Evolutionary conservation across 2,888 invertebrate species (phyloP).

Genomic region (Drosophila rubida): DNA sequence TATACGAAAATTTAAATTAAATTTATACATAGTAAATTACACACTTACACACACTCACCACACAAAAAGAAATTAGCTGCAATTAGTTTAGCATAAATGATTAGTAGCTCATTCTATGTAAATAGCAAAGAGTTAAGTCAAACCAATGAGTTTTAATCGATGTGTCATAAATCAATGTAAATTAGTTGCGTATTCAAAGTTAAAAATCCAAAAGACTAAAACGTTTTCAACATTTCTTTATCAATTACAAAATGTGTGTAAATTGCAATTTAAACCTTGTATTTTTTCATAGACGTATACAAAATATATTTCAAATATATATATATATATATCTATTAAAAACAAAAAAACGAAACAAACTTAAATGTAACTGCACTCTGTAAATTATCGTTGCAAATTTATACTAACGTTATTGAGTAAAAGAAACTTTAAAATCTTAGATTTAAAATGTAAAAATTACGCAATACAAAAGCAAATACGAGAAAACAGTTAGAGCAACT

Average conservation of each 20-base stretch:
- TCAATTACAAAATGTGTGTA: conserved; percentile 48
- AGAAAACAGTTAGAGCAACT: conserved; percentile 13
- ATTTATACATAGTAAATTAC: conserved; percentile 8
- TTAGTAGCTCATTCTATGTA: conserved; percentile 48
- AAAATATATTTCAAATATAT: conserved; percentile 44
- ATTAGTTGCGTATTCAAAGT: conserved; percentile 48
- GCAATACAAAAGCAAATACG: conserved; percentile 19
- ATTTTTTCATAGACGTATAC: conserved; percentile 43
- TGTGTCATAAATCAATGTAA: conserved; percentile 50
- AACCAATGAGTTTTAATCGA: conserved; percentile 14
- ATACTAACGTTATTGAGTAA: conserved; percentile 36
- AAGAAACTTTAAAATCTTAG: conserved; percentile 46
- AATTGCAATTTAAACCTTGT: conserved; percentile 60
- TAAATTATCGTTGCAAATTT: conserved; percentile 72
- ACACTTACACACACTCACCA: conserved; percentile 22
- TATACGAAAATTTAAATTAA: conserved; percentile 19
- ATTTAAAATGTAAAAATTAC: conserved; percentile 49
- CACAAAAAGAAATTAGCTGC: conserved; percentile 53
- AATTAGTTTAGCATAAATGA: conserved; percentile 45
- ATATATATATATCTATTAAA: conserved; percentile 17
- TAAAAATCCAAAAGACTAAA: conserved; percentile 71
- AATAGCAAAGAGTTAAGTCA: conserved; percentile 16
- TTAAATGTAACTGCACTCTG: conserved; percentile 62
- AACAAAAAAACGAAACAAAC: conserved; percentile 15
- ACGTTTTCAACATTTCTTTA: conserved; percentile 39